A percentile compares a stretch with the other conserved stretches of the same genome.
Conservation (phyloP, 2,888 invertebrate species). For the Miltochrista miniata region DNA sequence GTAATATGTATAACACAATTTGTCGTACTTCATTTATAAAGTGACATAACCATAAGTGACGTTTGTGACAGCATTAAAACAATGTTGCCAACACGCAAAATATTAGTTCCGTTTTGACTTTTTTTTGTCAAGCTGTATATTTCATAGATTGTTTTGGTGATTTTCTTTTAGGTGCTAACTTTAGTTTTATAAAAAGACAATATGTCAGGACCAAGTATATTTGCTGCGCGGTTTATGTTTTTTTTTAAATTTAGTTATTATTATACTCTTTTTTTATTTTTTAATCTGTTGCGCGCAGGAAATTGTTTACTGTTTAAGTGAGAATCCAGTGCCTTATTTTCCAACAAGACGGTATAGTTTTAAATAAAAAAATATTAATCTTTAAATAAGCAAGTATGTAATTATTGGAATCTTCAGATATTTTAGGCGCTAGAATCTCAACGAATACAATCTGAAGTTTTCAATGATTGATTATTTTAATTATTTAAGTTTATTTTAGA, state of each 20-base stretch:
- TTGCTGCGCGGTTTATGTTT: constrained; percentile 15
- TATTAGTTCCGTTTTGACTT: too few species aligned
- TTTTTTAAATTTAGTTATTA: not conserved
- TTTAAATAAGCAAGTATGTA: constrained; percentile 36
- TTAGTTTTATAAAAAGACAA: constrained; percentile 21
- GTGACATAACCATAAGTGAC: too few species aligned
- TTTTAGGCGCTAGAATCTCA: constrained; percentile 75
- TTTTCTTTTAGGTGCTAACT: constrained; percentile 33
- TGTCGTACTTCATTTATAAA: too few species aligned
- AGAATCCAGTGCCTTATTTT: constrained; percentile 38
- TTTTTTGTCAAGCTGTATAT: too few species aligned
- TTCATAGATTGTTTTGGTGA: constrained; percentile 18
- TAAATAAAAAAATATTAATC: constrained; percentile 51
- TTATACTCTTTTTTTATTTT: constrained; percentile 3
- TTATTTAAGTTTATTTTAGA: constrained; percentile 54
- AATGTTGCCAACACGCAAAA: too few species aligned
- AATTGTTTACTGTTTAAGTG: constrained; percentile 18
- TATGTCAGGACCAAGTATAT: constrained; percentile 23
- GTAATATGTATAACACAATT: too few species aligned
- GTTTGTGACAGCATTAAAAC: too few species aligned
- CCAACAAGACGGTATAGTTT: constrained; percentile 37
- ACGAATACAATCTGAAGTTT: constrained; percentile 69
- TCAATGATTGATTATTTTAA: constrained; percentile 74
- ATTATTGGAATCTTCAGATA: constrained; percentile 79
- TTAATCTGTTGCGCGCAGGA: constrained; percentile 21